Percentiles rank a stretch among this genome's conserved stretches.
Evolutionary conservation across 2,797 vertebrate species (phyloP).

Genomic region (Pipistrellus nathusii): DNA sequence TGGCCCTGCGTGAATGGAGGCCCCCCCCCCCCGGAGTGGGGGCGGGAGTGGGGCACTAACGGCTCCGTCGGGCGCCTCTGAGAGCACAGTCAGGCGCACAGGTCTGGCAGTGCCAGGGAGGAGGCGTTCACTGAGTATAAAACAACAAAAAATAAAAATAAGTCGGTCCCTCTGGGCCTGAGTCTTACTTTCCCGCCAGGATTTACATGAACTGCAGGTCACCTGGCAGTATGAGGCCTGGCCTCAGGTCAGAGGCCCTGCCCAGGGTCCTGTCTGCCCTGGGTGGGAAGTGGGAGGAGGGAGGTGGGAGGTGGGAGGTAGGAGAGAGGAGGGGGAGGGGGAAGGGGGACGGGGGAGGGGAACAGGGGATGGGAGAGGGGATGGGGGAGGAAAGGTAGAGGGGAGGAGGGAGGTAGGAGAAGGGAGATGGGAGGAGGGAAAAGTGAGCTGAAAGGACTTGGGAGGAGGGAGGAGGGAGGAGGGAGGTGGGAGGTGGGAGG

Average conservation of each 20-base stretch:
- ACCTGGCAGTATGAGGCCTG: neutral
- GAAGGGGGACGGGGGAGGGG: too few relatives aligned
- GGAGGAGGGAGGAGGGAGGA: too few relatives aligned
- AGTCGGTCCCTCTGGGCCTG: neutral
- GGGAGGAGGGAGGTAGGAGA: too few relatives aligned
- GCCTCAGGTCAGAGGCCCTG: neutral
- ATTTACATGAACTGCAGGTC: neutral
- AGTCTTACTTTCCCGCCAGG: neutral
- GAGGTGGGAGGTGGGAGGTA: neutral
- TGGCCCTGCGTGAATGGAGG: neutral
- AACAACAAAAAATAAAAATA: neutral
- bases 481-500: too few relatives aligned
- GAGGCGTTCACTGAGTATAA: neutral
- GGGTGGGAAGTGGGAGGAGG: neutral
- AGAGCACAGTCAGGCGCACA: neutral
- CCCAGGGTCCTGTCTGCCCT: neutral
- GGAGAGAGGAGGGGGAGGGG: too few relatives aligned
- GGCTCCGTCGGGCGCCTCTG: conserved; percentile 7
- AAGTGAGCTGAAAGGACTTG: too few relatives aligned
- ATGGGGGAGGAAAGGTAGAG: fast-evolving
- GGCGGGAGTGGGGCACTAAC: neutral
- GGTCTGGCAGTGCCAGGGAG: neutral
- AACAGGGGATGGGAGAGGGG: too few relatives aligned
- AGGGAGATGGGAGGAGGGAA: too few relatives aligned
- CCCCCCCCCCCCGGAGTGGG: conserved; percentile 10